A percentile compares a stretch with the other conserved stretches of the same genome.
Conservation (phyloP, 2,113 vertebrate genomes). For the Siniperca chuatsi region DNA sequence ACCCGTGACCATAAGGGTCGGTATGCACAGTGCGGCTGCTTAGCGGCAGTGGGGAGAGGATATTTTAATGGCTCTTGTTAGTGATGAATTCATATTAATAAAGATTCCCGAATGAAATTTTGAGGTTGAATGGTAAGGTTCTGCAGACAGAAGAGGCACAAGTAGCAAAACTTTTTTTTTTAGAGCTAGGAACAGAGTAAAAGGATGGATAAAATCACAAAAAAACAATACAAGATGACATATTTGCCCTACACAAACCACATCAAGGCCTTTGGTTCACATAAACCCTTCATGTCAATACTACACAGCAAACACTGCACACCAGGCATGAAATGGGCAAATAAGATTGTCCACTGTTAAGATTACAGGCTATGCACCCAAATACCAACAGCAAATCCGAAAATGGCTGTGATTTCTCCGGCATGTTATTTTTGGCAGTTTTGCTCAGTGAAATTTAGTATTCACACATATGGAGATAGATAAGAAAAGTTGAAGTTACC, state of each 20-base stretch:
- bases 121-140: neutral
- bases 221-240: constrained; percentile 3
- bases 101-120: neutral
- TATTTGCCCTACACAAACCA: constrained; percentile 12
- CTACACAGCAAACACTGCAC: constrained; percentile 36
- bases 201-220: constrained; percentile 20
- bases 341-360: constrained; percentile 17
- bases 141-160: neutral
- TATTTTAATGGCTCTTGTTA: constrained; percentile 39
- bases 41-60: constrained; percentile 6
- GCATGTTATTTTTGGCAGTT: constrained; percentile 65
- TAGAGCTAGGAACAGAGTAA: neutral
- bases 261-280: constrained; percentile 25
- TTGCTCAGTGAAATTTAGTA: constrained; percentile 39
- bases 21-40: constrained; percentile 44
- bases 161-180: neutral
- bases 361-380: constrained; percentile 31
- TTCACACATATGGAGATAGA: constrained; percentile 44
- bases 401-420: constrained; percentile 37
- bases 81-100: constrained; percentile 28
- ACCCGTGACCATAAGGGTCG: constrained; percentile 75
- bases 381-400: constrained; percentile 22
- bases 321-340: constrained; percentile 57
- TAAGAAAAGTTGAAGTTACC: constrained; percentile 56
- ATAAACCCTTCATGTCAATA: constrained; percentile 32